These are phyloP conservation scores for Ceyx cyanopectus DNA, from an alignment of 2,113 vertebrate genomes.

Conservation along the genomic window DNA sequence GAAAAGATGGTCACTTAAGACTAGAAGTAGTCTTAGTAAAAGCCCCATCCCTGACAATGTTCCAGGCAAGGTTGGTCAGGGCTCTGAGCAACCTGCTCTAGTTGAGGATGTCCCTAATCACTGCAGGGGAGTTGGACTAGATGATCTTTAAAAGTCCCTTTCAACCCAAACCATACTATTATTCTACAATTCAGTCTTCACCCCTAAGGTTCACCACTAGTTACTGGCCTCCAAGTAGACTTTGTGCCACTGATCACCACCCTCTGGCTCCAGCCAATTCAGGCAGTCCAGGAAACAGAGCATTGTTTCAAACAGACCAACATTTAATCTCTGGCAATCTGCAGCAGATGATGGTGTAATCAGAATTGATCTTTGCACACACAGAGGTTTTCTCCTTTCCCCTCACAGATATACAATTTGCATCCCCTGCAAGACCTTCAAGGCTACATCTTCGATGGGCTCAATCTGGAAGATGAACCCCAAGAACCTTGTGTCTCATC, in stretches of 20 bases:
- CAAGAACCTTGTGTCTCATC: conserved; percentile 61
- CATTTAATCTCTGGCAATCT: background rate
- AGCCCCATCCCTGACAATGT: too few species aligned
- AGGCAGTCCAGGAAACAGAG: background rate
- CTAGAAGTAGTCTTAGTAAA: too few species aligned
- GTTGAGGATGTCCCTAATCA: too few species aligned
- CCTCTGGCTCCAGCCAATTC: background rate
- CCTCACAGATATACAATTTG: conserved; percentile 76
- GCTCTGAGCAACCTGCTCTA: too few species aligned
- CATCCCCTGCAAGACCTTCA: conserved; percentile 76
- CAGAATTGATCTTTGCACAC: background rate
- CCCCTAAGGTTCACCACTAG: background rate
- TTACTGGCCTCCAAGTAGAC: background rate
- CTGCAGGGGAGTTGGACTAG: too few species aligned
- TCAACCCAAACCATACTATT: too few species aligned
- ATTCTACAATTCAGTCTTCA: background rate
- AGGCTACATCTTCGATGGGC: conserved; percentile 73
- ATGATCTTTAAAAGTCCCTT: too few species aligned
- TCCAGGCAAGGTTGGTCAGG: too few species aligned
- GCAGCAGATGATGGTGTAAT: background rate
- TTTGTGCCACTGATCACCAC: background rate
- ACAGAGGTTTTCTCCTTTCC: background rate
- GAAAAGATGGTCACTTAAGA: too few species aligned
- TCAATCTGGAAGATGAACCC: conserved; percentile 64
- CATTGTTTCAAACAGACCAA: background rate